Evolutionary conservation across 2,113 vertebrate genomes (phyloP), one percentile per base, ranked within the genome.

Genomic region (Malurus elegans): DNA sequence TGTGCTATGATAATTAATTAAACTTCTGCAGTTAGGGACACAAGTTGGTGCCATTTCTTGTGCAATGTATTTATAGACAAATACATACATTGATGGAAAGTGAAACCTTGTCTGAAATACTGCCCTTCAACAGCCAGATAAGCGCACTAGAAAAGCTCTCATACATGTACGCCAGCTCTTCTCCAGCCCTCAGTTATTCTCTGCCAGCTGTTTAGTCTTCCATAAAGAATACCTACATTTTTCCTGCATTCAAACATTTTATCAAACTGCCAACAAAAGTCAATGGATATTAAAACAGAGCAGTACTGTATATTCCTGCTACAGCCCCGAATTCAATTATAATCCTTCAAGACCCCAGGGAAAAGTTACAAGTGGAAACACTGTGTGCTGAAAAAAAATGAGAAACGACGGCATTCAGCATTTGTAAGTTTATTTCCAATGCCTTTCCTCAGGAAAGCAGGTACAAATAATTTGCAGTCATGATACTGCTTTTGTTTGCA

Each of bases 321-420:
- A 64, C 62, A 91, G 88, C 60, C 78, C 61, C 26, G 32, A 95
- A 82, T 95, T 92, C 91, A 96, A 92, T 80, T 95, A 92, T 92
- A 94, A 92, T 88, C 69, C 86, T 95, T 81, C 83, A 75, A 86
- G 62, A 73, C 88, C 93, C 83, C 50, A 62, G 96, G 86, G 95
- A 93, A 95, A 96, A 94, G 73, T 89, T 93, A 88, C 64, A 95
- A 95, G 57, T 93, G 54, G 89, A 97, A 96, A 92, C 85, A 53
- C 9, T 12, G 42, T 44, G 31, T 34, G 70, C 90, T 91, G 73
- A 93, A 95, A 94, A 87, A 86, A 91, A 78, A 84, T 51, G 44
- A 85, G 86, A 60, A 88, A 79, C 16, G 1, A 79, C 81, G 8
- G 11, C 61, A 82, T 92, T 93, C 3, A 0, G 86, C 69, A 93